Base-by-base conservation (phyloP, 2,113 vertebrate species). In the Ondatra zibethicus region DNA sequence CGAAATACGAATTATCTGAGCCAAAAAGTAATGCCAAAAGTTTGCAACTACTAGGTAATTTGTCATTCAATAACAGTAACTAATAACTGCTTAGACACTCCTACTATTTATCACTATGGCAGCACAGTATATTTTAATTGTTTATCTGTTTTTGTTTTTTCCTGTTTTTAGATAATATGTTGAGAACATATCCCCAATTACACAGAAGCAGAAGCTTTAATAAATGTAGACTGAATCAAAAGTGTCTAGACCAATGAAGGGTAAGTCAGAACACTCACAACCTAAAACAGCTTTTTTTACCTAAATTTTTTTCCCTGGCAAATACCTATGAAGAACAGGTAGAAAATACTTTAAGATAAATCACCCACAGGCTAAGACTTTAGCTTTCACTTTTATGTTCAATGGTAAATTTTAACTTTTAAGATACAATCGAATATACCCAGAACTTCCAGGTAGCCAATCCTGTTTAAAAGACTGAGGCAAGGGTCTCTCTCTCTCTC, bases 331-430 rank as follows among this genome's bases (percentile, higher is more conserved):
- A 92, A 78, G 29, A 75, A 50, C 25, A 81, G 52, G 78, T 39
- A 65, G 9, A 93, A 95, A 95, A 55, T 63, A 47, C 39, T 72
- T 75, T 96, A 31, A 42, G 23, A 29, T 33, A 70, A 82, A 72
- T 76, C 58, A 82, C 1, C 3, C 13, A 66, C 5, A 91, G 58
- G 58, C 19, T 81, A 45, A 61, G 31, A 91, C 61, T 42, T 88
- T 36, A 94, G 78, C 6, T n/a, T 92, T 95, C 80, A 90, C 2
- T 70, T 81, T 92, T 47, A 68, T 4, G 50, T 52, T 94, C 36
- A 65, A 65, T 72, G 47, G 66, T 93, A 93, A 80, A 70, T 55
- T 85, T 96, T 75, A 96, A 95, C 77, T 91, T 92, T 89, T 91
- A 88, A 96, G 77, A 93, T 84, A 76, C 9, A 31, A 73, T 68